Evolutionary conservation across 2,888 invertebrate species (phyloP).

Genomic region (Dysmachus trigonus): DNA sequence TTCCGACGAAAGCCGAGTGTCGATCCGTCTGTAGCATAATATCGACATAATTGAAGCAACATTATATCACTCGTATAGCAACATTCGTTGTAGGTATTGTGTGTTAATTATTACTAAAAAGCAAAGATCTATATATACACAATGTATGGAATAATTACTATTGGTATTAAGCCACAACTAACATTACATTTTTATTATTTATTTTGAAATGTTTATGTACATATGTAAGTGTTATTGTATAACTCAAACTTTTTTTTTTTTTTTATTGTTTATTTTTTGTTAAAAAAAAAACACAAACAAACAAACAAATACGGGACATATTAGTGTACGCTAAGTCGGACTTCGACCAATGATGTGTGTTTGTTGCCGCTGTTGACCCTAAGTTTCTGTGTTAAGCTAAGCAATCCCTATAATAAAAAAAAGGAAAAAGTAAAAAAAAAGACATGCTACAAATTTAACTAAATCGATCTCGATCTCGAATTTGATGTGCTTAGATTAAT

Average conservation of each 20-base stretch:
- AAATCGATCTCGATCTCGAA: not conserved
- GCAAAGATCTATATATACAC: conserved; percentile 34
- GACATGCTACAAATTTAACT: not conserved
- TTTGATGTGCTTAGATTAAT: not conserved
- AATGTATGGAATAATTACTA: conserved; percentile 18
- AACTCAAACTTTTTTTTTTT: conserved; percentile 23
- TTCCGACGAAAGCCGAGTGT: not conserved
- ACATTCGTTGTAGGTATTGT: conserved; percentile 39
- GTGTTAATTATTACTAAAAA: conserved; percentile 41
- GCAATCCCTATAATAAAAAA: not conserved
- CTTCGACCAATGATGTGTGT: not conserved
- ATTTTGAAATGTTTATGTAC: conserved; percentile 33
- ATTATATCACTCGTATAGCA: conserved; percentile 30
- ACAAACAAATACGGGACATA: not conserved
- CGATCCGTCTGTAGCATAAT: not conserved
- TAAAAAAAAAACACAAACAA: not conserved
- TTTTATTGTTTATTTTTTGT: conserved; percentile 36
- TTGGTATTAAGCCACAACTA: conserved; percentile 24
- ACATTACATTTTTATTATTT: conserved; percentile 39
- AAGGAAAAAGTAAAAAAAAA: not conserved
- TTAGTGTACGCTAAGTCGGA: conserved; percentile 7
- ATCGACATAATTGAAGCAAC: not conserved
- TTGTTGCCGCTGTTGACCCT: not conserved
- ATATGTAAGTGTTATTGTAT: conserved; percentile 31
- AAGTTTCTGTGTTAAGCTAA: not conserved